phyloP scores from a whole-genome alignment of 2,797 vertebrate genomes.

The Moxostoma hubbsi region DNA sequence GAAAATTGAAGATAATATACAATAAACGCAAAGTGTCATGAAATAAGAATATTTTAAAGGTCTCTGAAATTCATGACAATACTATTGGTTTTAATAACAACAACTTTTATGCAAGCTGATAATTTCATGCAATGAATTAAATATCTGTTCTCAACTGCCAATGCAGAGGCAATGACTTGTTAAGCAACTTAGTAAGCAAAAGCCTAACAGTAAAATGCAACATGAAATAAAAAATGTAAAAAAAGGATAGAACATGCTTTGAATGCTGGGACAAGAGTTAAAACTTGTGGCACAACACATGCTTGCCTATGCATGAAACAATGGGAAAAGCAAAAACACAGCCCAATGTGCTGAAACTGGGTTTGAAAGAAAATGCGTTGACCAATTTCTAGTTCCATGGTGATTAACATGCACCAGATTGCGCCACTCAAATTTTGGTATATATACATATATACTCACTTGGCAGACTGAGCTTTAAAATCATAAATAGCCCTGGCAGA shows the following conservation, averaged over 20 bases:
- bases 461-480: conserved; percentile 99
- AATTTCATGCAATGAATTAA: conserved; percentile 3
- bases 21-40: not conserved
- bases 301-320: not conserved
- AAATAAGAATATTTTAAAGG: not conserved
- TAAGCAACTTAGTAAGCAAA: conserved; percentile 16
- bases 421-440: not conserved
- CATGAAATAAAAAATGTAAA: not conserved
- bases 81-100: not conserved
- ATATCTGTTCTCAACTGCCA: not conserved
- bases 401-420: conserved; percentile 14
- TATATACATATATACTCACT: conserved; percentile 85
- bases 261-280: not conserved
- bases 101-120: conserved; percentile 10
- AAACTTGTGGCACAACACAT: not conserved
- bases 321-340: not conserved
- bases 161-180: not conserved
- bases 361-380: not conserved
- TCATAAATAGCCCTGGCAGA: conserved; percentile 97
- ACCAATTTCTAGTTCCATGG: not conserved
- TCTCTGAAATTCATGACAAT: not conserved
- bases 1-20: not conserved
- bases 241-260: not conserved
- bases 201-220: not conserved
- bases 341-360: not conserved